Base-by-base conservation (phyloP, 2,113 vertebrate genomes). In the Beaufortia kweichowensis region DNA sequence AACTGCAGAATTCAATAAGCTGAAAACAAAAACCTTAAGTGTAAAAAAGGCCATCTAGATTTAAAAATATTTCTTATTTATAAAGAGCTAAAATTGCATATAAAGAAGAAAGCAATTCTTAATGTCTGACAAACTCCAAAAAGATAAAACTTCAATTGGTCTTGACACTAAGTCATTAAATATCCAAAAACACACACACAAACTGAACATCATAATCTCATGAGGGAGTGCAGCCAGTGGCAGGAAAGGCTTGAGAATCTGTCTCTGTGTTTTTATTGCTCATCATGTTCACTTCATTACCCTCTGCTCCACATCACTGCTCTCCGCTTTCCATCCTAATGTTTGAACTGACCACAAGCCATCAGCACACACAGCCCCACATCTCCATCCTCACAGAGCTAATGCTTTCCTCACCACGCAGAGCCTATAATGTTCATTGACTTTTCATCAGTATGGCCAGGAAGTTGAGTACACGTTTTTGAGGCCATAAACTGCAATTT, bases 251-350 rank as follows among this genome's bases (percentile, higher is more conserved):
- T 53, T 53, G 19, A 53, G 48, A 53, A 53, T 53, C 48, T 53
- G 48, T 53, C 48, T 53, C 6, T n/a, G n/a, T 53, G 48, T 53
- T 53, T 53, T 53, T 53, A 53, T 21, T 53, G 48, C 19, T 46
- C 43, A 17, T 77, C 39, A 28, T 68, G 59, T 71, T 15, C 46
- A 71, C 46, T 63, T 78, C 46, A 64, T 78, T 63, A 76, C 17
- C 63, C 53, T 43, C 17, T 5, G 60, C 50, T 31, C 12, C 56
- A 43, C 61, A 72, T 57, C 48, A 53, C 43, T 14, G 57, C 17
- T 76, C 50, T 41, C 55, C 23, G 55, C 50, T 57, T 78, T 62
- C 48, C n/a, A n/a, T 1, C 17, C 19, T 50, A 46, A 29, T 41
- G 26, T 50, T 48, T 21, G 17, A 59, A 71, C 28, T 48, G 72